phyloP scores from a whole-genome alignment of 2,888 invertebrate species.

The Campoplex capitator region DNA sequence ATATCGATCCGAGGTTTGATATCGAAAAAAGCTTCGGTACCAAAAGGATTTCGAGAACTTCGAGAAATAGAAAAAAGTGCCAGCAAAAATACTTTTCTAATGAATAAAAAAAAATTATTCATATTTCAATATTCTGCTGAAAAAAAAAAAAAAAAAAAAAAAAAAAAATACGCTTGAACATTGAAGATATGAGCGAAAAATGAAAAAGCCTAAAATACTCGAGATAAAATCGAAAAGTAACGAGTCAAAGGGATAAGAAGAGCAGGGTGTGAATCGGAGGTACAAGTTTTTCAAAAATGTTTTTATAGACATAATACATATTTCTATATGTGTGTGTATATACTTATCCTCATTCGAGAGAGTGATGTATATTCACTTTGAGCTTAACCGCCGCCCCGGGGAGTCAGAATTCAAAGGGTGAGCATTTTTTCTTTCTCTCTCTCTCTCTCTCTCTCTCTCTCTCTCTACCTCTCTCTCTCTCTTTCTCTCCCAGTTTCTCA shows the following conservation, averaged over 20 bases:
- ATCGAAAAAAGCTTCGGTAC: too few species aligned
- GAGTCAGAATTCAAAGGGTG: slow-evolving; percentile 64
- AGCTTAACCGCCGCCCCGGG: slow-evolving; percentile 53
- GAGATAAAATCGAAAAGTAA: neutral
- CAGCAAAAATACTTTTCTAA: too few species aligned
- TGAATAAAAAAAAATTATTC: too few species aligned
- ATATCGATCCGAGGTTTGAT: too few species aligned
- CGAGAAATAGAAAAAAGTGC: too few species aligned
- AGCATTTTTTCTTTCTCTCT: slow-evolving; percentile 32
- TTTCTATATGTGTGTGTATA: slow-evolving; percentile 10
- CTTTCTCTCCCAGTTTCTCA: neutral
- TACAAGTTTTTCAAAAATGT: slow-evolving; percentile 20
- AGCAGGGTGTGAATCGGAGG: neutral
- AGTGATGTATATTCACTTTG: slow-evolving; percentile 63
- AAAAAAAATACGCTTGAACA: neutral
- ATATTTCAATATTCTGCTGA: too few species aligned
- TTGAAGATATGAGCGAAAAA: neutral
- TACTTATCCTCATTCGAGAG: slow-evolving; percentile 29
- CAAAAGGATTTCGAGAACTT: too few species aligned
- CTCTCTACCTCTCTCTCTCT: slow-evolving; percentile 15
- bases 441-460: slow-evolving; percentile 3
- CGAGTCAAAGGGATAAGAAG: neutral
- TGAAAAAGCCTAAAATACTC: neutral
- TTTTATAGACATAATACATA: slow-evolving; percentile 25
- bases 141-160: too few species aligned